phyloP scores from a whole-genome alignment of 30 jellyfish, hydroid and myxozoan genomes.

The Pelagia noctiluca region DNA sequence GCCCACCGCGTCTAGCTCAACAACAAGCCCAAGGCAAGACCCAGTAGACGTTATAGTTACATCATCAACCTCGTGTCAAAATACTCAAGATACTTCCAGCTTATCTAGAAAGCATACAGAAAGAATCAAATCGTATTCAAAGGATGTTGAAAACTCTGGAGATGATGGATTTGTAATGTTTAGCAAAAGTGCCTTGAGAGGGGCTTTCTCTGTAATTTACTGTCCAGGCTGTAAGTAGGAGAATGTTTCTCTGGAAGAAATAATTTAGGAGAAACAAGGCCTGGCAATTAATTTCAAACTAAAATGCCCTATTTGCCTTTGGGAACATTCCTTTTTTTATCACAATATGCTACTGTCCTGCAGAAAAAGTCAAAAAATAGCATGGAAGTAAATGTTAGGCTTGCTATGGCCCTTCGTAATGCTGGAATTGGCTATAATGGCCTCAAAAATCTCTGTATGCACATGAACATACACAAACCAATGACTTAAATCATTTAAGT shows the following conservation, averaged over 20 bases:
- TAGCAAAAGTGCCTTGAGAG: background rate
- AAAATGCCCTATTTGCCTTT: constrained; percentile 8
- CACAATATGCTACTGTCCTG: constrained; percentile 1
- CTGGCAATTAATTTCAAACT: background rate
- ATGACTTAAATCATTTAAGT: background rate
- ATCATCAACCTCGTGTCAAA: no score
- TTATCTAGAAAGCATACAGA: no score
- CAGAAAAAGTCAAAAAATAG: background rate
- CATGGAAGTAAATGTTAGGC: no score
- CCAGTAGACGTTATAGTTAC: no score
- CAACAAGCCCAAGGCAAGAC: no score
- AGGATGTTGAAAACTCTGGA: no score
- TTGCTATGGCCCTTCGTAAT: no score
- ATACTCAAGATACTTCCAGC: no score
- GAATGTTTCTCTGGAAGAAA: background rate
- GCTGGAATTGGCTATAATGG: background rate
- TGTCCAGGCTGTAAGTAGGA: background rate
- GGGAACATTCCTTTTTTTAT: constrained; percentile 8
- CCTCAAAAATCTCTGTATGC: constrained; percentile 5
- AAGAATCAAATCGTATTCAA: no score
- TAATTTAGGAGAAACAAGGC: background rate
- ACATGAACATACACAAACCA: constrained; percentile 7
- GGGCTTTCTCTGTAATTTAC: background rate
- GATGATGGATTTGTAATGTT: no score
- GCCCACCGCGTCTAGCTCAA: no score